Conservation (phyloP, 2,888 invertebrate genomes). For the Drosophila mulleri region DNA sequence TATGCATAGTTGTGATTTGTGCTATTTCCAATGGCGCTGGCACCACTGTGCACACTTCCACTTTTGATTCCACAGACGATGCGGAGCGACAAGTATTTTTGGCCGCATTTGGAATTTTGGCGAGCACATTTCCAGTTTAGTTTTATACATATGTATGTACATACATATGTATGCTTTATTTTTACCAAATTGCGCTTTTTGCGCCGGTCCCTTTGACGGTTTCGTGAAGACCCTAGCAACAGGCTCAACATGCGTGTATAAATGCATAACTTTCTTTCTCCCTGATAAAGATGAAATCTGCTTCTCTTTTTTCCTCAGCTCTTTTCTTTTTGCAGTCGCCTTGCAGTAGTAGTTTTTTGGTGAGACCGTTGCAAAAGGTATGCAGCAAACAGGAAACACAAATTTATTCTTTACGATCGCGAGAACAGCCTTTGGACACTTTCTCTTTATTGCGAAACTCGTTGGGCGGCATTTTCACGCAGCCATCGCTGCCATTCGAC, state of each 20-base stretch:
- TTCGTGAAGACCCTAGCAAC: slow-evolving; percentile 24
- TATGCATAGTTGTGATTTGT: neutral
- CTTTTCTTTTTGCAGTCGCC: neutral
- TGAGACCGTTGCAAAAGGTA: slow-evolving; percentile 45
- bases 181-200: slow-evolving; percentile 32
- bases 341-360: slow-evolving; percentile 17
- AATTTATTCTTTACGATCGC: slow-evolving; percentile 83
- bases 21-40: slow-evolving; percentile 5
- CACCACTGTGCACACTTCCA: slow-evolving; percentile 39
- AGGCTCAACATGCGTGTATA: slow-evolving; percentile 18
- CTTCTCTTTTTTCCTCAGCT: neutral
- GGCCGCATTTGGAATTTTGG: slow-evolving; percentile 31
- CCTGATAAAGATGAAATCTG: slow-evolving; percentile 57
- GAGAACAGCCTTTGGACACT: slow-evolving; percentile 82
- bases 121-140: slow-evolving; percentile 21
- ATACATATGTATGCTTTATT: slow-evolving; percentile 6
- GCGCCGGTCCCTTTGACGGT: slow-evolving; percentile 43
- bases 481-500: slow-evolving; percentile 35
- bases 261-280: slow-evolving; percentile 22
- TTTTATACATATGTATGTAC: too few relatives aligned
- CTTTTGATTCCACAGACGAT: slow-evolving; percentile 25
- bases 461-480: slow-evolving; percentile 81
- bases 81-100: slow-evolving; percentile 51
- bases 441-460: slow-evolving; percentile 82
- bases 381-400: slow-evolving; percentile 79